Percentiles rank a stretch among this genome's conserved stretches.
These are phyloP conservation scores for Mayetiola destructor DNA, from an alignment of 2,888 invertebrate genomes.

Conservation along the genomic window DNA sequence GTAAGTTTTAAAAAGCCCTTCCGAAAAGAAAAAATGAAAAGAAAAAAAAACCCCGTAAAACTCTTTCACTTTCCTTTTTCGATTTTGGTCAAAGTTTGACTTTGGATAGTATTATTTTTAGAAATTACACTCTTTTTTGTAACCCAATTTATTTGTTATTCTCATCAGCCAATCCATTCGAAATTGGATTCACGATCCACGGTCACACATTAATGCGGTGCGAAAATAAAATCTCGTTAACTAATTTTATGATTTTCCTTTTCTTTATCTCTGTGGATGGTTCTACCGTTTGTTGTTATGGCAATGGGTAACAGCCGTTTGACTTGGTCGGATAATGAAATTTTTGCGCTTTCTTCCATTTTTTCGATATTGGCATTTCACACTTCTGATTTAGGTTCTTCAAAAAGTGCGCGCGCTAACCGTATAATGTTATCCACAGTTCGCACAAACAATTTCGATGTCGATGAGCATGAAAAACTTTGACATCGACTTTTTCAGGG, in stretches of 20 bases:
- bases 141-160: no score
- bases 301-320: neutral
- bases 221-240: neutral
- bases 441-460: no score
- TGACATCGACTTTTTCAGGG: no score
- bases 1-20: neutral
- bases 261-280: no score
- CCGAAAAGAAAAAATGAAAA: neutral
- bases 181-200: no score
- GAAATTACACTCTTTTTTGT: neutral
- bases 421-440: no score
- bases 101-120: neutral
- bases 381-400: no score
- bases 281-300: neutral
- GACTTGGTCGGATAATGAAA: neutral
- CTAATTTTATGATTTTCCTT: neutral
- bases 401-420: no score
- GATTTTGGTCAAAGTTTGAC: neutral
- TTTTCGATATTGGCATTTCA: no score
- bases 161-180: no score
- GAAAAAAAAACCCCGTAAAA: neutral
- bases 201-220: neutral
- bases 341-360: neutral
- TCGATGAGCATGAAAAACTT: no score
- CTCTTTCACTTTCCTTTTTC: neutral